Conservation (phyloP, 2,888 invertebrate genomes). For the Plutella xylostella region DNA sequence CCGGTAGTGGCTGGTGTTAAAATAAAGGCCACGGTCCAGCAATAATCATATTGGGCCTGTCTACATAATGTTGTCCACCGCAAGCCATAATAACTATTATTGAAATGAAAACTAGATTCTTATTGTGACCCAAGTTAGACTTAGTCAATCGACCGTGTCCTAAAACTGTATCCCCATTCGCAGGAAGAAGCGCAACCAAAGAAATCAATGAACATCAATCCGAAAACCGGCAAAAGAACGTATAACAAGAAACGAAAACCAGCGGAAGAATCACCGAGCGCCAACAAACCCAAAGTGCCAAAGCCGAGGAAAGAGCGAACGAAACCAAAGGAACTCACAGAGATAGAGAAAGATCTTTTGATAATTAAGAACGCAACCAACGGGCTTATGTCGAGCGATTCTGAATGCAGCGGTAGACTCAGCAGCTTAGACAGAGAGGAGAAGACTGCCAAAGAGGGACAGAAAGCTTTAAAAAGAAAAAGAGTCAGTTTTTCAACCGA, state of each 20-base stretch:
- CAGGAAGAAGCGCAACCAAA: conserved; percentile 50
- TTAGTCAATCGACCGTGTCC: too few relatives aligned
- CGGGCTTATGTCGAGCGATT: conserved; percentile 35
- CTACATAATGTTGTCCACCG: too few relatives aligned
- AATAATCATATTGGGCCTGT: too few relatives aligned
- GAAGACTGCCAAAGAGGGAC: conserved; percentile 23
- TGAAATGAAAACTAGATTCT: too few relatives aligned
- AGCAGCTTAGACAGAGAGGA: conserved; percentile 29
- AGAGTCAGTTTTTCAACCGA: conserved; percentile 33
- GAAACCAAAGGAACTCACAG: conserved; percentile 46
- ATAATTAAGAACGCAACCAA: conserved; percentile 53
- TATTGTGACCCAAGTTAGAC: too few relatives aligned
- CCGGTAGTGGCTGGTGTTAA: too few relatives aligned
- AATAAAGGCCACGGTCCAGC: too few relatives aligned
- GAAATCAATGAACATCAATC: conserved; percentile 35
- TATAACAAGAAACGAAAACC: conserved; percentile 52
- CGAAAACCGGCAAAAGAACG: conserved; percentile 32
- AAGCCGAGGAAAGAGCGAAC: conserved; percentile 15
- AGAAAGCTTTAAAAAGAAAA: conserved; percentile 32
- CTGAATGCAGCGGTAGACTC: conserved; percentile 29
- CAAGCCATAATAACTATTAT: too few relatives aligned
- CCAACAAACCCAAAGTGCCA: conserved; percentile 32
- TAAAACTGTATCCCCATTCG: conserved; percentile 11
- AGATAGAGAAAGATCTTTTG: conserved; percentile 54
- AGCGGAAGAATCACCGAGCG: conserved; percentile 36